A percentile compares a stretch with the other conserved stretches of the same genome.
Evolutionary conservation across 2,888 invertebrate genomes (phyloP).

Genomic region (Pristionchus fissidentatus): DNA sequence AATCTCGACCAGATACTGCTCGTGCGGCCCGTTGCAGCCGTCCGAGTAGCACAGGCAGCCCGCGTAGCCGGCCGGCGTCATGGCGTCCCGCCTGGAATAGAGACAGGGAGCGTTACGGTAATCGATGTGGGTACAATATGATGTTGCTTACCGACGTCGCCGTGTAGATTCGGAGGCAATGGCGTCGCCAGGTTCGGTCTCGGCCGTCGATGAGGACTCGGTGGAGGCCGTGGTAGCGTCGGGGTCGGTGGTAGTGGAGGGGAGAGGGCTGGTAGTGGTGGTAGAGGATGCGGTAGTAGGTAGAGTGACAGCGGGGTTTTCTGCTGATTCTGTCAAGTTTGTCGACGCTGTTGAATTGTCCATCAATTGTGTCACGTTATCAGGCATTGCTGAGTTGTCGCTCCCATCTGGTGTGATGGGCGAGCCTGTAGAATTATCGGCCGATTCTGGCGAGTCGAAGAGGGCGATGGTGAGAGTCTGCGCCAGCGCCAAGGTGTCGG

Average conservation of each 20-base stretch:
- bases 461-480: too few relatives aligned
- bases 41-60: conserved; percentile 44
- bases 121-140: background rate
- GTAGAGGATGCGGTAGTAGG: background rate
- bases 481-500: too few relatives aligned
- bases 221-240: background rate
- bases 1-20: background rate
- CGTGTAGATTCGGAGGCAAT: background rate
- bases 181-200: conserved; percentile 6
- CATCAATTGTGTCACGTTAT: too few relatives aligned
- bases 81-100: conserved; percentile 4
- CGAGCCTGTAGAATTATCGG: too few relatives aligned
- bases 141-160: background rate
- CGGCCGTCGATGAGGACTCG: background rate
- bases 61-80: background rate
- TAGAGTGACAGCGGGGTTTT: background rate
- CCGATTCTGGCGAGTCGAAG: too few relatives aligned
- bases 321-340: background rate
- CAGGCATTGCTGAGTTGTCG: too few relatives aligned
- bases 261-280: background rate
- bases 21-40: conserved; percentile 29
- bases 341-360: too few relatives aligned
- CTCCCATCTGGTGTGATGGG: too few relatives aligned
- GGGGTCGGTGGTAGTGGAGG: background rate
- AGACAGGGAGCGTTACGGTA: background rate